Base-by-base conservation (phyloP, 1,140 invertebrate species). In the Reticulitermes speratus region DNA sequence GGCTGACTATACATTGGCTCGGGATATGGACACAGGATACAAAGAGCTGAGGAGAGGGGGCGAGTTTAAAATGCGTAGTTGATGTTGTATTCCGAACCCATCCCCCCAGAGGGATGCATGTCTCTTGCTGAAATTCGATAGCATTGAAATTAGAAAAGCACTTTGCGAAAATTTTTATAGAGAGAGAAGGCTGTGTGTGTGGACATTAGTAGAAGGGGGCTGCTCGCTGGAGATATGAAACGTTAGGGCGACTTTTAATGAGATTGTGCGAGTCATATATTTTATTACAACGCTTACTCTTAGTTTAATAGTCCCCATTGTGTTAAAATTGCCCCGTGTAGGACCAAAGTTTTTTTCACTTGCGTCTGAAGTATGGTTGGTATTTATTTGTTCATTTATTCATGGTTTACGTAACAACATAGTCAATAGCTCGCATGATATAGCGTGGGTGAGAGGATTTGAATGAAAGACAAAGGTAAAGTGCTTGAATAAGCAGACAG, bases 61-160 rank as follows among this genome's bases (percentile, higher is more conserved):
- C 7, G 65, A 30, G n/a, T 25, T 30, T 75, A 30, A 75, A 75
- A 75, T 75, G 65, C 65, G 65, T 75, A 25, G 65, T 75, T 75
- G 65, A 75, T 75, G 65, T 75, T 75, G 65, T 75, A 14, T 75
- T 75, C n/a, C 65, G n/a, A n/a, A 25, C 65, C 65, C 65, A 8
- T 16, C 3, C 19, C 52, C 52, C 52, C 19, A 55, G 52, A 21
- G 65, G 65, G 65, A 75, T 75, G n/a, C 65, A 16, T 75, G n/a
- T 16, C 65, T 30, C 65, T 75, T 75, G 65, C 65, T 75, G 65
- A 75, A 75, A 75, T 75, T 75, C 65, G 65, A 75, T 75, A 75
- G 65, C 65, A 75, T 75, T 75, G 65, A 75, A 75, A 75, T 75
- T 75, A 75, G 65, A 75, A 75, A 75, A 75, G 65, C 65, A 75